Evolutionary conservation across 2,888 invertebrate genomes (phyloP).

Genomic region (Thera britannica): DNA sequence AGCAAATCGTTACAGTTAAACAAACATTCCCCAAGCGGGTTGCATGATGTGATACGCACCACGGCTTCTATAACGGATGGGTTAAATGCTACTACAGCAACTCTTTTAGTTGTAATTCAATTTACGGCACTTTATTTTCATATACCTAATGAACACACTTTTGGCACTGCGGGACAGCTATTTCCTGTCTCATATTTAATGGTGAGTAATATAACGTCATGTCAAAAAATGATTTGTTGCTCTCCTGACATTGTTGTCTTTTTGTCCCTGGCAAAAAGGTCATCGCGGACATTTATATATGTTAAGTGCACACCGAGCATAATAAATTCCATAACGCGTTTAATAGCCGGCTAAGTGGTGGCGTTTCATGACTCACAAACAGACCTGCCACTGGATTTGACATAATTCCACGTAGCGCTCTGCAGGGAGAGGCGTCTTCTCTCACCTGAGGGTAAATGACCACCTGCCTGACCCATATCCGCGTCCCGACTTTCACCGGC

Average conservation of each 20-base stretch:
- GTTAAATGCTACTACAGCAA: constrained; percentile 35
- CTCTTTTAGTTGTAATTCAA: constrained; percentile 38
- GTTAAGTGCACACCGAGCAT: constrained; percentile 36
- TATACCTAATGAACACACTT: constrained; percentile 22
- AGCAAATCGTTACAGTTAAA: constrained; percentile 52
- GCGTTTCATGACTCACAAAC: constrained; percentile 40
- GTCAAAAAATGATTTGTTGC: constrained; percentile 28
- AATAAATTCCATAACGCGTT: constrained; percentile 38
- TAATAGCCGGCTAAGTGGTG: constrained; percentile 38
- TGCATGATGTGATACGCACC: constrained; percentile 45
- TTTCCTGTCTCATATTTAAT: constrained; percentile 24
- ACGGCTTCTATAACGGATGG: constrained; percentile 40
- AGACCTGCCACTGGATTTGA: constrained; percentile 49
- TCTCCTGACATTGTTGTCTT: constrained; percentile 28
- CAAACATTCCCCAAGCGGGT: constrained; percentile 46
- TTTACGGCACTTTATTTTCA: constrained; percentile 20
- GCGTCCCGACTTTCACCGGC: constrained; percentile 77
- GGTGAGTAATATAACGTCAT: constrained; percentile 18
- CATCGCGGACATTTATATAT: constrained; percentile 33
- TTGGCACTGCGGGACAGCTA: constrained; percentile 19
- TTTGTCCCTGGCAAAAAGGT: constrained; percentile 30
- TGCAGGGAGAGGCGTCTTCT: constrained; percentile 52
- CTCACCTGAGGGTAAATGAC: constrained; percentile 80
- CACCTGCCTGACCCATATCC: constrained; percentile 82
- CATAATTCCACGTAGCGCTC: constrained; percentile 52